phyloP scores from a whole-genome alignment of 1,140 invertebrate genomes.

The Papilio xuthus region DNA sequence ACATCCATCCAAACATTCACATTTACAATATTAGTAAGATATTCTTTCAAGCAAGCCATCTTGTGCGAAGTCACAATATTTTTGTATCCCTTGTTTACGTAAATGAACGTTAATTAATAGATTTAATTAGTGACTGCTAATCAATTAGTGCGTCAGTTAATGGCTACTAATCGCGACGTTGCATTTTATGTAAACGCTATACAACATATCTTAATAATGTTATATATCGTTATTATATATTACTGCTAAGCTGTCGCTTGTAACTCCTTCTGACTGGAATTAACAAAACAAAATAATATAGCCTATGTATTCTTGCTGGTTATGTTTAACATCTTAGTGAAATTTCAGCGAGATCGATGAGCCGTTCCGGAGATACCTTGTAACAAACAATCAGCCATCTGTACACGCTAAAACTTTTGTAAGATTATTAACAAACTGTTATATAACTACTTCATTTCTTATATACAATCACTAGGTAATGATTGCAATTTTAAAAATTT shows the following conservation, averaged over 20 bases:
- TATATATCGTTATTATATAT: neutral
- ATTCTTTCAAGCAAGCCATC: too few species aligned
- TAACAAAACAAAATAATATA: too few species aligned
- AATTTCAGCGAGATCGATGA: too few species aligned
- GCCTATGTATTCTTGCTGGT: too few species aligned
- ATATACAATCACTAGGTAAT: neutral
- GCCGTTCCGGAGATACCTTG: too few species aligned
- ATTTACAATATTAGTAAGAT: too few species aligned
- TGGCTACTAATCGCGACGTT: neutral
- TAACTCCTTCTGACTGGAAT: too few species aligned
- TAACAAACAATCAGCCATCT: too few species aligned
- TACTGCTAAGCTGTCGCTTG: too few species aligned
- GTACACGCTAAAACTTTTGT: too few species aligned
- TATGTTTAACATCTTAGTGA: too few species aligned
- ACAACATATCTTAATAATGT: neutral
- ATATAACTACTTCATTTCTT: neutral
- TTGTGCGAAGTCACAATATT: slow-evolving; percentile 28
- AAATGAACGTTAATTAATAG: slow-evolving; percentile 32
- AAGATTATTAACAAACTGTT: neutral
- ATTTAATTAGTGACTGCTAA: slow-evolving; percentile 32
- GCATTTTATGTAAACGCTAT: neutral
- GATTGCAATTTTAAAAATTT: neutral
- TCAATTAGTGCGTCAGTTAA: slow-evolving; percentile 35
- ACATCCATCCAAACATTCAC: too few species aligned
- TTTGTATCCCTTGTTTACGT: slow-evolving; percentile 33